Evolutionary conservation across 2,888 invertebrate genomes (phyloP).

Genomic region (Dichetophora obliterata): DNA sequence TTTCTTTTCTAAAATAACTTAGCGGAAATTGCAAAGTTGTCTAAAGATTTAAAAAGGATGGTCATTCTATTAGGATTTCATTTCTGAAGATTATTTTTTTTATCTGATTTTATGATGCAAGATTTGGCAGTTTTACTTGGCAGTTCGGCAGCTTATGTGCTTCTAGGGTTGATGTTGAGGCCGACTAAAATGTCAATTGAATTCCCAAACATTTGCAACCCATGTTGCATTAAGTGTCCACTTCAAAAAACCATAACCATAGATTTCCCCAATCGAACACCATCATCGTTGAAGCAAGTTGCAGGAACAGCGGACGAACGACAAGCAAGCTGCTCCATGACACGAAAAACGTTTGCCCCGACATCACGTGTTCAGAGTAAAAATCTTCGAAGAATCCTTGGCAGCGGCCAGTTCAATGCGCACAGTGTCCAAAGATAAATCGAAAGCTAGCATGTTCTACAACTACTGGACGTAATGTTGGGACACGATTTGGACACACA

Average conservation of each 20-base stretch:
- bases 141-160: background rate
- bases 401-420: background rate
- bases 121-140: background rate
- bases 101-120: too few species aligned
- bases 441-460: slow-evolving; percentile 7
- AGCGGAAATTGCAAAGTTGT: too few species aligned
- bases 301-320: background rate
- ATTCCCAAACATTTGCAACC: slow-evolving; percentile 1
- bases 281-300: background rate
- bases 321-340: background rate
- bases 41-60: too few species aligned
- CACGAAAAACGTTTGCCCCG: slow-evolving; percentile 2
- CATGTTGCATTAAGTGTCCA: slow-evolving; percentile 7
- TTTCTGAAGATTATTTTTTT: too few species aligned
- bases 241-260: slow-evolving; percentile 3
- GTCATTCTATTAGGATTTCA: too few species aligned
- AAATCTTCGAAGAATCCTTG: slow-evolving; percentile 29
- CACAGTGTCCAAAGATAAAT: slow-evolving; percentile 1
- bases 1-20: too few species aligned
- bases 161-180: background rate
- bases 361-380: slow-evolving; percentile 29
- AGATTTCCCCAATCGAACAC: slow-evolving; percentile 12
- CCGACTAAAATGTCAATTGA: background rate
- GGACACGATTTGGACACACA: background rate
- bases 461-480: background rate